phyloP scores from a whole-genome alignment of 2,797 vertebrate genomes.

The Sphenopsis melanotis region DNA sequence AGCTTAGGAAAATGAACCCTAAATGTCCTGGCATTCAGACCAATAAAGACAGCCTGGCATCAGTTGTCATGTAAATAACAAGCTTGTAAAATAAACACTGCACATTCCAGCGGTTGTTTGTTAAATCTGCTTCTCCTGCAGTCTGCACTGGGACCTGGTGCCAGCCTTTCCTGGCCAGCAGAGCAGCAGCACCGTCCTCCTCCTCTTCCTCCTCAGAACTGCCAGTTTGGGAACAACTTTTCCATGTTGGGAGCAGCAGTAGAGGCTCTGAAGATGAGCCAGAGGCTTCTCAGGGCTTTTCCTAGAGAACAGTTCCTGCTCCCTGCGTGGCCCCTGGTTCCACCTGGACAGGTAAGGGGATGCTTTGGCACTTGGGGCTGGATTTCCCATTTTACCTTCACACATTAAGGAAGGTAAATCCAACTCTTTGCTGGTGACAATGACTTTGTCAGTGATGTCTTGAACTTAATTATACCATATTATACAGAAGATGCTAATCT shows the following conservation, averaged over 20 bases:
- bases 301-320: not conserved
- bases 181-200: not conserved
- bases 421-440: not conserved
- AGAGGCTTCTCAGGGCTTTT: not conserved
- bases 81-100: slow-evolving; percentile 9
- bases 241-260: rapidly evolving
- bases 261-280: not conserved
- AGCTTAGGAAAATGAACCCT: slow-evolving; percentile 13
- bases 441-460: not conserved
- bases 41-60: not conserved
- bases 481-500: not conserved
- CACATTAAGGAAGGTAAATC: too few species aligned
- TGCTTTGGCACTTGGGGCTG: not conserved
- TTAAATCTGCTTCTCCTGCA: not conserved
- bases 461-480: not conserved
- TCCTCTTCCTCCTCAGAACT: not conserved
- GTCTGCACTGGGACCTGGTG: not conserved
- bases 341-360: not conserved
- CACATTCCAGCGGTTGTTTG: not conserved
- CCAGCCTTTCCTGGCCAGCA: not conserved
- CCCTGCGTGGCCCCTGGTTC: rapidly evolving
- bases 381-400: not conserved
- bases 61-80: slow-evolving; percentile 14
- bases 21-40: not conserved
- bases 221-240: not conserved